Base-by-base conservation (phyloP, 1,140 invertebrate species). In the Drosophila sulfurigaster region DNA sequence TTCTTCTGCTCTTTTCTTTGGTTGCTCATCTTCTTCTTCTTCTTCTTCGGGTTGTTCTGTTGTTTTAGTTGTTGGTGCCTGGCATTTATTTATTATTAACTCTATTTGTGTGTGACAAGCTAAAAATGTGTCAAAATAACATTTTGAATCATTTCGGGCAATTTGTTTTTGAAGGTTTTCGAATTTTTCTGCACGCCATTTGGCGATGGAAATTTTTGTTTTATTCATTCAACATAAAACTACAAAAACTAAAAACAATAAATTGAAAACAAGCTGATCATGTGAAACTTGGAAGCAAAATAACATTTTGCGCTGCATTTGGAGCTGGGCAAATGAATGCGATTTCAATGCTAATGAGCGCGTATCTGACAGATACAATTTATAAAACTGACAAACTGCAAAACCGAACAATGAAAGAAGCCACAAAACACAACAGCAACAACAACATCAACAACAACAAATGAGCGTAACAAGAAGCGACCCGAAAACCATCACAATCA, bases 301-400 rank as follows among this genome's bases (percentile, higher is more conserved):
- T 38, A 48, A 48, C 15, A 20, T 10, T 60, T 32, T 54, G 20
- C 1, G 62, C 62, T 68, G 67, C 65, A 58, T 28, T 70, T 56
- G 8, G n/a, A 35, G 43, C 30, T 51, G 43, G 41, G 49, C 48
- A 48, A 75, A 86, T 75, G 63, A 75, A 86, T 86, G 67, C 63
- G 79, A 73, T 82, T 69, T 49, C 79, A 69, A 91, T 91, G 77
- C 87, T 90, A 91, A 86, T 86, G 82, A 82, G 78, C 79, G 78
- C 87, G 49, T 81, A 87, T 87, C 87, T 83, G 87, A 91, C 82
- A 91, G 80, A 81, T 87, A 87, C 82, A 78, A 91, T 91, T 91
- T 79, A 91, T 87, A 79, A 90, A 75, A 75, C 79, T 81, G 75
- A 87, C 87, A 87, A 41, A 81, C 70, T 78, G 63, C 78, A 73